A percentile compares a stretch with the other conserved stretches of the same genome.
Evolutionary conservation across 2,797 vertebrate genomes (phyloP).

Genomic region (Nothura maculosa): DNA sequence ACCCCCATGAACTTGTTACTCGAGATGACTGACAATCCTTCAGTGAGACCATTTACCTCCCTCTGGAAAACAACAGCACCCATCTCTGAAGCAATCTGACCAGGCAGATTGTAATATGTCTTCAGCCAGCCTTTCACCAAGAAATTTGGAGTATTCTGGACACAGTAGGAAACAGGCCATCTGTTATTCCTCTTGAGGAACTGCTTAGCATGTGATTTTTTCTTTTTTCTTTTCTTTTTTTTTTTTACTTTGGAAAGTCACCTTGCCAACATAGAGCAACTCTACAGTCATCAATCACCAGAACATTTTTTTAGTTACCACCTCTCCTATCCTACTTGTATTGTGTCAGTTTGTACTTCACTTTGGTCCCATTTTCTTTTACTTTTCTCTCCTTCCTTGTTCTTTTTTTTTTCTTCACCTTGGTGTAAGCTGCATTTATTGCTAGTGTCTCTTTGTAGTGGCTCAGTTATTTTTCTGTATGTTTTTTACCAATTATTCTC

Average conservation of each 20-base stretch:
- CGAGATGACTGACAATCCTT: conserved; percentile 41
- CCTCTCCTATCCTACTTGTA: not conserved
- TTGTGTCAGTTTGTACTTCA: not conserved
- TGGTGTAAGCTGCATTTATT: not conserved
- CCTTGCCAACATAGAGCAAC: not conserved
- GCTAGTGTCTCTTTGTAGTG: not conserved
- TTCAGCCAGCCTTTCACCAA: conserved; percentile 43
- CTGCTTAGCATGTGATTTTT: not conserved
- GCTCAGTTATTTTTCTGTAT: not conserved
- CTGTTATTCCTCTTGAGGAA: conserved; percentile 47
- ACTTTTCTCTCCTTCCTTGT: accelerated
- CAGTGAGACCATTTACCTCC: conserved; percentile 1
- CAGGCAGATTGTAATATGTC: not conserved
- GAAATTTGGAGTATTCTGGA: conserved; percentile 35
- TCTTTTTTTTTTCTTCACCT: not conserved
- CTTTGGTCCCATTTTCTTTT: not conserved
- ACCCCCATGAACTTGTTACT: not conserved
- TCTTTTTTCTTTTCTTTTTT: not conserved
- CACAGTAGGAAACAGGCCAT: conserved; percentile 18
- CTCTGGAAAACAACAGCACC: conserved; percentile 34
- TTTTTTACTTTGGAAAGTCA: not conserved
- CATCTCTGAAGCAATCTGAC: not conserved
- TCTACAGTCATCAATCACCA: not conserved
- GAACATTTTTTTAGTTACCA: not conserved
- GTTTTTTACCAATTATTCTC: not conserved